A percentile compares a stretch with the other conserved stretches of the same genome.
Conservation (phyloP, 2,113 vertebrate genomes). For the Scatophagus argus region DNA sequence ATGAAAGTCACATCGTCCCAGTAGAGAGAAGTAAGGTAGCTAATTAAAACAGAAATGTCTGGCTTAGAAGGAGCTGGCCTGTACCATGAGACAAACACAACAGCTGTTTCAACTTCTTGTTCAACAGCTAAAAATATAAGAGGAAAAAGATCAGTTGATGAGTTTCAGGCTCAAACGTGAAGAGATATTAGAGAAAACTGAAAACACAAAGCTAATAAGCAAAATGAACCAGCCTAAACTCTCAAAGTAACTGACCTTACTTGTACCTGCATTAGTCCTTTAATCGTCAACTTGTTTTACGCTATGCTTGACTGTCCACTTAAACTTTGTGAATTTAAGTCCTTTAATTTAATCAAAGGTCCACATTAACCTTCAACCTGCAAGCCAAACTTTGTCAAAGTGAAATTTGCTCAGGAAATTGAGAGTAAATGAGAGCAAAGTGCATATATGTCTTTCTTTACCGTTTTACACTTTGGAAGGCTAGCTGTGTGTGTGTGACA, state of each 20-base stretch:
- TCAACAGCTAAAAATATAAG: background rate
- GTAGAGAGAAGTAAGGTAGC: slow-evolving; percentile 9
- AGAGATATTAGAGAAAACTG: background rate
- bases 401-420: slow-evolving; percentile 5
- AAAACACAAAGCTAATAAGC: background rate
- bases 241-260: background rate
- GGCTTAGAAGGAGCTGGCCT: background rate
- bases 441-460: background rate
- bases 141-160: too few species aligned
- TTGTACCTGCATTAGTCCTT: background rate
- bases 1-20: slow-evolving; percentile 21
- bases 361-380: slow-evolving; percentile 41
- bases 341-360: slow-evolving; percentile 32
- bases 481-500: background rate
- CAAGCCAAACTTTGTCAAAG: slow-evolving; percentile 5
- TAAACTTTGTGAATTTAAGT: slow-evolving; percentile 25
- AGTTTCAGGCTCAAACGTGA: background rate
- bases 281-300: background rate
- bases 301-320: slow-evolving; percentile 12
- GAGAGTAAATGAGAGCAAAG: slow-evolving; percentile 13
- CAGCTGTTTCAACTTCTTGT: background rate
- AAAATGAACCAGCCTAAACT: background rate
- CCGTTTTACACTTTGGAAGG: background rate
- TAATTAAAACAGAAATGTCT: slow-evolving; percentile 18
- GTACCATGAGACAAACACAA: background rate